These are phyloP conservation scores for Rhabdomys dilectus DNA, from an alignment of 2,113 vertebrate genomes.

Conservation along the genomic window DNA sequence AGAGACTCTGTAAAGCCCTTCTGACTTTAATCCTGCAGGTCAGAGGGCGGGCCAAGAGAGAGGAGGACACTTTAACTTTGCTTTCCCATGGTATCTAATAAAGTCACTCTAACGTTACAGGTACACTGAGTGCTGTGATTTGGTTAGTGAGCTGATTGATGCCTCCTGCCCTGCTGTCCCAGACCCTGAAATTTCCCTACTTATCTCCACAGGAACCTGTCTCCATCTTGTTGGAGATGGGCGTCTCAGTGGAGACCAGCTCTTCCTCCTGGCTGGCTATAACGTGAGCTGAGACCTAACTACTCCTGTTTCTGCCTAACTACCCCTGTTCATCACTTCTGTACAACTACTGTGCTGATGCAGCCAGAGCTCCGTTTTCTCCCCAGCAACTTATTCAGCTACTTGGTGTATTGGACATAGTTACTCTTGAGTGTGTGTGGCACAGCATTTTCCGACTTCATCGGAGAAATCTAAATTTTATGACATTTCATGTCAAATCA, in stretches of 20 bases:
- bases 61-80: neutral
- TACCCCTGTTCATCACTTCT: neutral
- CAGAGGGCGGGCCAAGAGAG: conserved; percentile 67
- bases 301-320: neutral
- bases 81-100: neutral
- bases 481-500: neutral
- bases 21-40: conserved; percentile 93
- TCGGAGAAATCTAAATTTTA: neutral
- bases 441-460: neutral
- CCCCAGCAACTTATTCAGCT: neutral
- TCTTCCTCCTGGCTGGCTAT: neutral
- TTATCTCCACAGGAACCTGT: neutral
- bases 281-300: neutral
- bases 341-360: neutral
- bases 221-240: neutral
- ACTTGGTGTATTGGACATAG: neutral
- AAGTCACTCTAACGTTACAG: conserved; percentile 2
- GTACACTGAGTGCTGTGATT: neutral
- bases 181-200: neutral
- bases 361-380: neutral
- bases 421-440: rapidly evolving
- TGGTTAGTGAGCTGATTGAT: neutral
- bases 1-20: conserved; percentile 97
- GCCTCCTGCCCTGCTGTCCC: neutral
- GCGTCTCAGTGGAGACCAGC: neutral